Conservation (phyloP, 2,113 vertebrate species). For the Camelus bactrianus region DNA sequence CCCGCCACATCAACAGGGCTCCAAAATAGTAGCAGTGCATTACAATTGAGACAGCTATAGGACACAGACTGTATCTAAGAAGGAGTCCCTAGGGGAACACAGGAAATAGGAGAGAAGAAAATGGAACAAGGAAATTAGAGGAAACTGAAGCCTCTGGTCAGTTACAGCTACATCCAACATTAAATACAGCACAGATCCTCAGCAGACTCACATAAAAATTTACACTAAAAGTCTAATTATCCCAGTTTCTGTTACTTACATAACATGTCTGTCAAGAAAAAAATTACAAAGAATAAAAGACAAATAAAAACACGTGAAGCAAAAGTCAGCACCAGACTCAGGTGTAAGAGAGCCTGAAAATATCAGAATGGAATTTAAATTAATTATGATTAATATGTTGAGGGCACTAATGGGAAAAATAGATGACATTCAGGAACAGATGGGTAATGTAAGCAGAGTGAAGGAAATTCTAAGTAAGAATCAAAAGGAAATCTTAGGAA, state of each 20-base stretch:
- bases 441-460: not conserved
- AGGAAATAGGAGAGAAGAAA: not conserved
- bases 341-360: not conserved
- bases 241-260: not conserved
- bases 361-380: not conserved
- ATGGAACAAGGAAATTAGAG: not conserved
- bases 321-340: not conserved
- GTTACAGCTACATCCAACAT: not conserved
- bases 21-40: not conserved
- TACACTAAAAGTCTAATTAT: not conserved
- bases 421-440: not conserved
- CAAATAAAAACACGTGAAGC: not conserved
- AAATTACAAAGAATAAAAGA: not conserved
- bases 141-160: not conserved
- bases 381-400: not conserved
- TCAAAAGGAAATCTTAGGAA: not conserved
- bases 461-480: not conserved
- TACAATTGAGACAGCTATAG: not conserved
- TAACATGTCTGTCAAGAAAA: not conserved
- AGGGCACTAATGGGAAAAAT: not conserved
- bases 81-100: not conserved
- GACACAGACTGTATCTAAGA: not conserved
- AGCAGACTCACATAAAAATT: not conserved
- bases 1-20: not conserved
- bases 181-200: not conserved